These are phyloP conservation scores for Nasua narica DNA, from an alignment of 2,797 vertebrate genomes.

Conservation along the genomic window DNA sequence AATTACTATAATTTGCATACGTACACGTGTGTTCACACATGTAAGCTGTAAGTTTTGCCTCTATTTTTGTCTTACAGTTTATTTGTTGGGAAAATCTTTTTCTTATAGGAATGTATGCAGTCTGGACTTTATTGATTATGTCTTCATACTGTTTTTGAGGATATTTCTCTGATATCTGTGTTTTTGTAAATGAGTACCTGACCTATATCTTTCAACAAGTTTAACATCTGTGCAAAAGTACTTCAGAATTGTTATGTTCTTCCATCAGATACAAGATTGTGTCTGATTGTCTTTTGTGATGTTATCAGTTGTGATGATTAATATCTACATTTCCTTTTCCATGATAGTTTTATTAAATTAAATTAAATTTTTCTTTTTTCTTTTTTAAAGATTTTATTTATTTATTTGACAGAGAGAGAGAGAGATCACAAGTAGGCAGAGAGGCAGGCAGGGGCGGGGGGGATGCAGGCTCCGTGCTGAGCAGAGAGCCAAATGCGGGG, in stretches of 20 bases:
- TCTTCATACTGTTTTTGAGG: neutral
- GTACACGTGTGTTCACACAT: fast-evolving
- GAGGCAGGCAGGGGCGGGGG: no score
- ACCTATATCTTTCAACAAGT: neutral
- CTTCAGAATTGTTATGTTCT: neutral
- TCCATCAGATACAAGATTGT: neutral
- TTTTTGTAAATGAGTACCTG: neutral
- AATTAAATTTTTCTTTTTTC: neutral
- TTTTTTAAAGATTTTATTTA: no score
- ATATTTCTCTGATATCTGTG: neutral
- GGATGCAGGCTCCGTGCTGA: no score
- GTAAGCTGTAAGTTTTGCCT: neutral
- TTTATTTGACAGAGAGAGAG: no score
- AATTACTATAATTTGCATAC: neutral
- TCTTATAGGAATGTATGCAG: neutral
- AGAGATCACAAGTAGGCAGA: no score
- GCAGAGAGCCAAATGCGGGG: no score
- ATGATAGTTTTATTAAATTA: neutral
- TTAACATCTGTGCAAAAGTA: neutral
- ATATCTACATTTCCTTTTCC: neutral
- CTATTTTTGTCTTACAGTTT: neutral
- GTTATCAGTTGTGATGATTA: neutral
- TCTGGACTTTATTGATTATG: neutral
- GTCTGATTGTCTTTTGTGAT: neutral
- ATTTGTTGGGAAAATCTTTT: neutral